Conservation (phyloP, 2,113 vertebrate genomes). For the Saimiri boliviensis region DNA sequence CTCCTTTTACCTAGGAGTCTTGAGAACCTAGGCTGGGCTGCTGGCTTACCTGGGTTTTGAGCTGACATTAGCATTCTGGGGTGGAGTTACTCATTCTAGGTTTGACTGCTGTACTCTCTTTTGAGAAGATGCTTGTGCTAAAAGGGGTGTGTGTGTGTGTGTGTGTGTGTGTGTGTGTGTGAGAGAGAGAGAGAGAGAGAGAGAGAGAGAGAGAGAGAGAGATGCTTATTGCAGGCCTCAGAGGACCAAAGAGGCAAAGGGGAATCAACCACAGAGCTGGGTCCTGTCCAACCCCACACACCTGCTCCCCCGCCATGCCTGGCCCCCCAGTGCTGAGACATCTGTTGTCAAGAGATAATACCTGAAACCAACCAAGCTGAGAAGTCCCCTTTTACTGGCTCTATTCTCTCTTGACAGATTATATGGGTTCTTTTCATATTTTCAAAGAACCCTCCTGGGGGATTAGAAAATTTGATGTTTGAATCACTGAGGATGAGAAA, state of each 20-base stretch:
- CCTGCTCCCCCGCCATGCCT: too few species aligned
- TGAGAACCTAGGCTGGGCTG: constrained; percentile 32
- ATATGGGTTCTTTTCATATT: background rate
- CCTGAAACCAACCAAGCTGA: background rate
- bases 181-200: background rate
- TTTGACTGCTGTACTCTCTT: background rate
- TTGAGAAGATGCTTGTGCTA: background rate
- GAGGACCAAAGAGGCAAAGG: constrained; percentile 5
- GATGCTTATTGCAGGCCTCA: background rate
- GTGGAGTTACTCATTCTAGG: constrained; percentile 17
- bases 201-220: background rate
- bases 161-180: too few species aligned
- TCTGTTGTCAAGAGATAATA: constrained; percentile 2
- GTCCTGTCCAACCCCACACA: background rate
- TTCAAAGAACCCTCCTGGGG: background rate
- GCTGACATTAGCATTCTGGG: constrained; percentile 31
- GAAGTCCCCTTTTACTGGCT: background rate
- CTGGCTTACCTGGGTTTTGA: constrained; percentile 56
- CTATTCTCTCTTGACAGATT: background rate
- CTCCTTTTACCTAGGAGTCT: background rate
- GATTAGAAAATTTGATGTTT: background rate
- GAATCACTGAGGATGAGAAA: background rate
- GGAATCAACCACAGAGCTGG: background rate
- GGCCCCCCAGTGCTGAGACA: background rate
- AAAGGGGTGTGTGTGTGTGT: background rate